A percentile compares a stretch with the other conserved stretches of the same genome.
phyloP scores from a whole-genome alignment of 1,140 invertebrate species.

The Philaenus spumarius region DNA sequence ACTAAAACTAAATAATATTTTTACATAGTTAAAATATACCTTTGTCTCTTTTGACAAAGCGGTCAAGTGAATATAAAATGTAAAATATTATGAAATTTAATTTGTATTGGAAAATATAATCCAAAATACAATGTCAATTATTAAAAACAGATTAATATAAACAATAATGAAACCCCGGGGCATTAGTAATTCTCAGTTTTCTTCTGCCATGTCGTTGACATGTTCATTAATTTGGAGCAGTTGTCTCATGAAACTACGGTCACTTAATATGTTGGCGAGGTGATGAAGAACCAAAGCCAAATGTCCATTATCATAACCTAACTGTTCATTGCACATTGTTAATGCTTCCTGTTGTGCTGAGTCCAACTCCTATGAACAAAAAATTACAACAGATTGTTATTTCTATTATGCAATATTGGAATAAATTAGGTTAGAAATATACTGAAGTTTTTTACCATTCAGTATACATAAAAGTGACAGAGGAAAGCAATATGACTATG shows the following conservation, averaged over 20 bases:
- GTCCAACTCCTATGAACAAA: constrained; percentile 15
- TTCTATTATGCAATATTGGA: too few relatives aligned
- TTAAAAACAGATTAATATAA: too few relatives aligned
- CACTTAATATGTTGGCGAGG: constrained; percentile 59
- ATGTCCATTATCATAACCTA: constrained; percentile 54
- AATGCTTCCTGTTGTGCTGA: constrained; percentile 46
- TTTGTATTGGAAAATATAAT: too few relatives aligned
- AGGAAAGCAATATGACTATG: too few relatives aligned
- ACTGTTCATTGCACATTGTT: constrained; percentile 59
- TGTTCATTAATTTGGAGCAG: constrained; percentile 62
- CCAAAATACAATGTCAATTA: too few relatives aligned
- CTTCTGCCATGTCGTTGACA: constrained; percentile 65
- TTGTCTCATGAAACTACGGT: constrained; percentile 63
- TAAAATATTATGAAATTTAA: neutral
- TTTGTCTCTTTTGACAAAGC: neutral
- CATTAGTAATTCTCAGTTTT: constrained; percentile 40
- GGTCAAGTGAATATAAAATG: neutral
- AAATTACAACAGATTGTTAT: too few relatives aligned
- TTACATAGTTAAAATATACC: neutral
- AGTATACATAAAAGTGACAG: too few relatives aligned
- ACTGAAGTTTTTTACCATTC: too few relatives aligned
- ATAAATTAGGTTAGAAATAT: too few relatives aligned
- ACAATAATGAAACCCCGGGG: neutral
- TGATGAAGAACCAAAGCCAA: constrained; percentile 53
- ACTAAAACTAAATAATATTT: too few relatives aligned